A percentile compares a stretch with the other conserved stretches of the same genome.
These are phyloP conservation scores for Nothobranchius furzeri DNA, from an alignment of 2,113 vertebrate genomes.

Conservation along the genomic window DNA sequence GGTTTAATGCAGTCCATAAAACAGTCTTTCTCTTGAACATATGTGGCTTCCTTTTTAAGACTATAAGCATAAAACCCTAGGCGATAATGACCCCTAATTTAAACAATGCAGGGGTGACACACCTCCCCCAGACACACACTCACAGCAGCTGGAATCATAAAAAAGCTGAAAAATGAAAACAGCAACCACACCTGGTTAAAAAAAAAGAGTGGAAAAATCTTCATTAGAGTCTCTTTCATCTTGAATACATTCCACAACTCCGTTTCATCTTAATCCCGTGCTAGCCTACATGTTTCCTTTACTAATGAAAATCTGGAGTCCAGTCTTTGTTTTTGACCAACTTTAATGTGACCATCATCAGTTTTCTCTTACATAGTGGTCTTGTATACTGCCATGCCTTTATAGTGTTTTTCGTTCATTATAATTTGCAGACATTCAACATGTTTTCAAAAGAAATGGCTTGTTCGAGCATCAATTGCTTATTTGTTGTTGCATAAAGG, in stretches of 20 bases:
- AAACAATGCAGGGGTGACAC: constrained; percentile 30
- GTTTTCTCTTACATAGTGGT: constrained; percentile 30
- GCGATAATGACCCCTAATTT: constrained; percentile 28
- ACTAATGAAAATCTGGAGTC: constrained; percentile 31
- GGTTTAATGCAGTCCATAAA: constrained; percentile 3
- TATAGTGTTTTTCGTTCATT: constrained; percentile 18
- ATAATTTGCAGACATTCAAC: constrained; percentile 17
- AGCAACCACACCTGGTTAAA: constrained; percentile 42
- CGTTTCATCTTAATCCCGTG: constrained; percentile 42
- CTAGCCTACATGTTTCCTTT: constrained; percentile 44
- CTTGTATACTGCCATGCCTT: constrained; percentile 3
- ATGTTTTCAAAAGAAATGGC: not conserved
- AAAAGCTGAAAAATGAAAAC: constrained; percentile 59
- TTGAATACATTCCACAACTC: constrained; percentile 54
- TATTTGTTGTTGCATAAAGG: constrained; percentile 11
- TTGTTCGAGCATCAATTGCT: not conserved
- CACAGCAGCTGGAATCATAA: constrained; percentile 20
- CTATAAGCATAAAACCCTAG: not conserved
- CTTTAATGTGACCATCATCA: constrained; percentile 9
- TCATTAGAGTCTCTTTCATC: constrained; percentile 60
- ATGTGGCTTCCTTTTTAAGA: constrained; percentile 5
- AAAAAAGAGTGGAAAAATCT: constrained; percentile 42
- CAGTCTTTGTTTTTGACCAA: constrained; percentile 11
- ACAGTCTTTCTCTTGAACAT: not conserved
- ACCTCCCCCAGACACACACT: not conserved